Conservation (phyloP, 2,113 vertebrate species). For the Ammodytes marinus region DNA sequence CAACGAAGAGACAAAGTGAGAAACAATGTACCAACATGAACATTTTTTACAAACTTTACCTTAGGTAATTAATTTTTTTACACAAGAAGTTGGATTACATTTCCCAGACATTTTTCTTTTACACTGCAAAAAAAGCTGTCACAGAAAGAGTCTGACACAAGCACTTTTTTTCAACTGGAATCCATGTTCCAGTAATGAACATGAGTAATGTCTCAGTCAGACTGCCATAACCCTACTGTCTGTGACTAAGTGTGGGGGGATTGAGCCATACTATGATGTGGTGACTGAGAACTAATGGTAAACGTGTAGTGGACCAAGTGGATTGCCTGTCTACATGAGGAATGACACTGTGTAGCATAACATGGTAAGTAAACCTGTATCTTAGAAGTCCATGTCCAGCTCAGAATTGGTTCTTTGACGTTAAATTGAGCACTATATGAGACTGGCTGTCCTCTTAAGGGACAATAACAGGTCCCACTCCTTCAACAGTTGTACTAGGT, state of each 20-base stretch:
- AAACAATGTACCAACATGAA: background rate
- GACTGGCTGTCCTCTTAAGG: background rate
- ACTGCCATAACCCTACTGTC: conserved; percentile 50
- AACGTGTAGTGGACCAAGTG: conserved; percentile 21
- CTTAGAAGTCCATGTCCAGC: conserved; percentile 1
- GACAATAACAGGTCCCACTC: background rate
- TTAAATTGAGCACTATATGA: background rate
- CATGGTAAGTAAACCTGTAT: background rate
- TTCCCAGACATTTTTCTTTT: conserved; percentile 31
- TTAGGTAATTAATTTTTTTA: conserved; percentile 38
- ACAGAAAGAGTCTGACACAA: conserved; percentile 20
- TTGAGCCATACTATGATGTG: conserved; percentile 66
- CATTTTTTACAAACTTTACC: conserved; percentile 1
- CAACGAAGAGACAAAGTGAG: conserved; percentile 19
- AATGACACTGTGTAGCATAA: background rate
- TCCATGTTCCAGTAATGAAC: conserved; percentile 52
- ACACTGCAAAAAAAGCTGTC: conserved; percentile 26
- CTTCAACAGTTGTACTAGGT: background rate
- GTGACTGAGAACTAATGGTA: conserved; percentile 37
- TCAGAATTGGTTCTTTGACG: conserved; percentile 8
- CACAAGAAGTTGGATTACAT: conserved; percentile 10
- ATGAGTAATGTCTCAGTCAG: conserved; percentile 68
- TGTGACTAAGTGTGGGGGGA: conserved; percentile 48
- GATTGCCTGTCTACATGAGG: conserved; percentile 8
- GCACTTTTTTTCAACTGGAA: conserved; percentile 15